A percentile compares a stretch with the other conserved stretches of the same genome.
Evolutionary conservation across 1,140 invertebrate species (phyloP).

Genomic region (Dysdera silvatica): DNA sequence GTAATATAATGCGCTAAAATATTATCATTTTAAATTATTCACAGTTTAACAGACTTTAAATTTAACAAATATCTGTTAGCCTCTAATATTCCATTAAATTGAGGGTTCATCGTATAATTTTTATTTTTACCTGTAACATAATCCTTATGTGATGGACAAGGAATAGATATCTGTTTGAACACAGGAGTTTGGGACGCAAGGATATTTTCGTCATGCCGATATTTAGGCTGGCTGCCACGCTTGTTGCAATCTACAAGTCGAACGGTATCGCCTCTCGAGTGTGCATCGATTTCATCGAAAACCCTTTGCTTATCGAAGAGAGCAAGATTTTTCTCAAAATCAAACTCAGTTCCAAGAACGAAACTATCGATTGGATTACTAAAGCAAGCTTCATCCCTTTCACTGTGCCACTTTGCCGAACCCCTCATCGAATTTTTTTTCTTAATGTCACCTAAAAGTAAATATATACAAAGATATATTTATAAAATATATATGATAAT

Average conservation of each 20-base stretch:
- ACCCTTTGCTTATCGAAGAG: slow-evolving; percentile 71
- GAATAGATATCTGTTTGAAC: slow-evolving; percentile 62
- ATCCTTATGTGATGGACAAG: slow-evolving; percentile 54
- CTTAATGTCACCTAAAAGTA: slow-evolving; percentile 11
- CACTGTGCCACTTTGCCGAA: slow-evolving; percentile 43
- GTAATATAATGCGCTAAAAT: too few relatives aligned
- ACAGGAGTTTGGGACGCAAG: slow-evolving; percentile 57
- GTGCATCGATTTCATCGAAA: slow-evolving; percentile 62
- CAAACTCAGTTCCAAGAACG: slow-evolving; percentile 64
- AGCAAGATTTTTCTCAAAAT: slow-evolving; percentile 87
- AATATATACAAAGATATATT: not conserved
- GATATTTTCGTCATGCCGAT: slow-evolving; percentile 77
- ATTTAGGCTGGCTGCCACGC: slow-evolving; percentile 43
- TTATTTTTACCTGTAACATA: slow-evolving; percentile 58
- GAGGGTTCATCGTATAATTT: not conserved
- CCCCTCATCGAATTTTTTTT: slow-evolving; percentile 33
- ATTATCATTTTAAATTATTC: too few relatives aligned
- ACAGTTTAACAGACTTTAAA: too few relatives aligned
- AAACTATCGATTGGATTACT: slow-evolving; percentile 53
- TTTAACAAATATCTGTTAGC: too few relatives aligned
- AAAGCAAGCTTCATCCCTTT: slow-evolving; percentile 55
- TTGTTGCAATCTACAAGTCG: slow-evolving; percentile 42
- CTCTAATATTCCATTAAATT: too few relatives aligned
- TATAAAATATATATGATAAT: not conserved
- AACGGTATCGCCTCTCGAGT: slow-evolving; percentile 60